Evolutionary conservation across 1,140 invertebrate species (phyloP).

Genomic region (Drosophila virilis): DNA sequence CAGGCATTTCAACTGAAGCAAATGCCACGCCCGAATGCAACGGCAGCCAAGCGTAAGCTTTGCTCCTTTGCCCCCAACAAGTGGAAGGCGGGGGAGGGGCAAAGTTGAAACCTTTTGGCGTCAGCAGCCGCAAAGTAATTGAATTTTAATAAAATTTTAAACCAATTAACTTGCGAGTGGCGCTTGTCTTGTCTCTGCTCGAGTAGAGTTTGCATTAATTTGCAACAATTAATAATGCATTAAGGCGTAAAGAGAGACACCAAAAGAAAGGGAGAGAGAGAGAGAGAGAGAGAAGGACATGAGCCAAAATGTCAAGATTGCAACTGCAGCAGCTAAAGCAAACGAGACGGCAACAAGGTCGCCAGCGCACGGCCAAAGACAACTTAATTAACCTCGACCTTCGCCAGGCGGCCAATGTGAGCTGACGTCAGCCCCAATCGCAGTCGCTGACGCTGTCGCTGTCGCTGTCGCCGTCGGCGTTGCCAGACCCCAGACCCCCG

Average conservation of each 20-base stretch:
- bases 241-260: conserved; percentile 13
- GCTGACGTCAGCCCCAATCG: conserved; percentile 65
- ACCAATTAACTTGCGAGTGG: conserved; percentile 63
- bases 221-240: conserved; percentile 76
- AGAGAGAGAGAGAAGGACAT: conserved; percentile 1
- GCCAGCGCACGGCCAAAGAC: conserved; percentile 63
- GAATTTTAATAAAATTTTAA: conserved; percentile 78
- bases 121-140: conserved; percentile 60
- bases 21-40: conserved; percentile 50
- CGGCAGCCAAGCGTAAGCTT: not conserved
- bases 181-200: conserved; percentile 3
- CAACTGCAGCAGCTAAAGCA: conserved; percentile 43
- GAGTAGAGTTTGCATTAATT: conserved; percentile 34
- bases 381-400: conserved; percentile 84
- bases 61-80: not conserved
- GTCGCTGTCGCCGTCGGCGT: too few species aligned
- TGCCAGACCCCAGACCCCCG: too few species aligned
- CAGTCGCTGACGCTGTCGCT: conserved; percentile 1
- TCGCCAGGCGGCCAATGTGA: conserved; percentile 52
- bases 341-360: conserved; percentile 61
- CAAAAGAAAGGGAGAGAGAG: not conserved
- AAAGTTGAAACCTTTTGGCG: conserved; percentile 12
- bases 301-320: conserved; percentile 75
- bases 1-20: conserved; percentile 40
- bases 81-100: not conserved